Evolutionary conservation across 2,888 invertebrate species (phyloP).

Genomic region (Trissoscelio sp.): DNA sequence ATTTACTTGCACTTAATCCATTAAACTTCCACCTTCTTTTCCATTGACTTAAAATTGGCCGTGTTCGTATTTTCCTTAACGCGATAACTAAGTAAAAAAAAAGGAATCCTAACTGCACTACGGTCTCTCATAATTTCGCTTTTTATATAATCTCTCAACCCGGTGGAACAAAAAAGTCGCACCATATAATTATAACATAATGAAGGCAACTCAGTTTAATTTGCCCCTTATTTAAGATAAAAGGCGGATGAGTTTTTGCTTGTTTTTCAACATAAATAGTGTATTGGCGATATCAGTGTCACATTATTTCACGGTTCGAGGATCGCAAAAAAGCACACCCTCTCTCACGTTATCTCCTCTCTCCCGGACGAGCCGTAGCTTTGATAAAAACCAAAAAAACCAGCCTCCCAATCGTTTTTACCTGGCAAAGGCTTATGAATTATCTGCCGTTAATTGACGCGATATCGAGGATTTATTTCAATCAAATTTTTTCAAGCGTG

Average conservation of each 20-base stretch:
- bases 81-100: conserved; percentile 20
- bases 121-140: conserved; percentile 8
- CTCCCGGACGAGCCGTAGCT: conserved; percentile 18
- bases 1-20: conserved; percentile 5
- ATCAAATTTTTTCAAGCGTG: conserved; percentile 18
- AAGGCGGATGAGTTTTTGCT: conserved; percentile 28
- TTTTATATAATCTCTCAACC: not conserved
- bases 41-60: conserved; percentile 7
- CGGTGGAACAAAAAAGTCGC: conserved; percentile 9
- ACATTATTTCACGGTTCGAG: conserved; percentile 53
- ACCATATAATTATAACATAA: conserved; percentile 36
- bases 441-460: conserved; percentile 22
- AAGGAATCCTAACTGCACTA: conserved; percentile 3
- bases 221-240: conserved; percentile 35
- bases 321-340: conserved; percentile 29
- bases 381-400: conserved; percentile 54
- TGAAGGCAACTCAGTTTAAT: conserved; percentile 34
- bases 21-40: not conserved
- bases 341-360: conserved; percentile 21
- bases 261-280: conserved; percentile 34
- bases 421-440: conserved; percentile 16
- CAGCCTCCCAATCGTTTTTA: conserved; percentile 26
- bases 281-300: conserved; percentile 54
- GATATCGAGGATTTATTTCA: conserved; percentile 16
- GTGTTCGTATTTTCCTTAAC: conserved; percentile 1